Percentiles rank a stretch among this genome's conserved stretches.
Conservation (phyloP, 2,113 vertebrate species). For the Grammomys surdaster region DNA sequence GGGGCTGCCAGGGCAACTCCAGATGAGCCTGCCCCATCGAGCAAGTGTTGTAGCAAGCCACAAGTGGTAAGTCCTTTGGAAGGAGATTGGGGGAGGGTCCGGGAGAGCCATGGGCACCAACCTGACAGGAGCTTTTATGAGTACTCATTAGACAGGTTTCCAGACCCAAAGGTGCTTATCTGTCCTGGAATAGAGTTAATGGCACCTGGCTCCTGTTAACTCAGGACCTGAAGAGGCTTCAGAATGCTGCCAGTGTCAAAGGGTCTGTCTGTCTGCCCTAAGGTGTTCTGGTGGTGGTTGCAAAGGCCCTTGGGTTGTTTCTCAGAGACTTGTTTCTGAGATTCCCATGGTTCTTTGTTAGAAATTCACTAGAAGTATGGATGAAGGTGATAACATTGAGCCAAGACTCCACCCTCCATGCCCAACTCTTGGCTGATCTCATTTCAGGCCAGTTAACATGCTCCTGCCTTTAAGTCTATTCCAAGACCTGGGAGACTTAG, state of each 20-base stretch:
- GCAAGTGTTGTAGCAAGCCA: constrained; percentile 91
- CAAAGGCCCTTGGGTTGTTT: constrained; percentile 11
- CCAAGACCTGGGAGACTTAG: not conserved
- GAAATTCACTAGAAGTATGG: not conserved
- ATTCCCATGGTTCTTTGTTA: constrained; percentile 6
- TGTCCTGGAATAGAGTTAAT: constrained; percentile 7
- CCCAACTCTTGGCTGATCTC: not conserved
- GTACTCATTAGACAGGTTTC: not conserved
- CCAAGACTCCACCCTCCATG: not conserved
- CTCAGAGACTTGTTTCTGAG: constrained; percentile 37
- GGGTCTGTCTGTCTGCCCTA: not conserved
- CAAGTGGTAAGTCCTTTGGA: constrained; percentile 93
- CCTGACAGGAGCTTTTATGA: not conserved
- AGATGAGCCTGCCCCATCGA: constrained; percentile 85
- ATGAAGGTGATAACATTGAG: not conserved
- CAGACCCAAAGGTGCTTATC: not conserved
- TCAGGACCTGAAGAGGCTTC: not conserved
- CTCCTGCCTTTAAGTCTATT: constrained; percentile 28
- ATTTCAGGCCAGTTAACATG: not conserved
- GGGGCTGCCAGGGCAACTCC: constrained; percentile 81
- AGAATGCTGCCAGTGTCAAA: not conserved
- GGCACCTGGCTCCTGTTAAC: not conserved
- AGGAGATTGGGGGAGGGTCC: not conserved
- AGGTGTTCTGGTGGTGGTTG: not conserved
- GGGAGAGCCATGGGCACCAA: not conserved